Conservation (phyloP, 2,888 invertebrate genomes). For the Megalurothrips usitatus region DNA sequence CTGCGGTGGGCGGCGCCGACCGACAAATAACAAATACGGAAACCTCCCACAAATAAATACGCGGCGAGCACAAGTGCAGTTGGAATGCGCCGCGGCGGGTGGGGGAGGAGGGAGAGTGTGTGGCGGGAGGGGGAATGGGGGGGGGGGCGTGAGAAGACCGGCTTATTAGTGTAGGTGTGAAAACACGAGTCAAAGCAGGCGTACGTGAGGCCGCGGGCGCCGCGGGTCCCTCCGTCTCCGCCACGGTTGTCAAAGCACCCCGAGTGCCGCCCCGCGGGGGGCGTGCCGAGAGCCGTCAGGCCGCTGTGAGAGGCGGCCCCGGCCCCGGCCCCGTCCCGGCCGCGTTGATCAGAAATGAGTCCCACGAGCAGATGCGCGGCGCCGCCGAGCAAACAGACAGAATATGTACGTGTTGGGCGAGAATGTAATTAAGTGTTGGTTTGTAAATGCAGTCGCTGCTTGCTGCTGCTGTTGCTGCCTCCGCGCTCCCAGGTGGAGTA, state of each 20-base stretch:
- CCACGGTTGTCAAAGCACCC: not conserved
- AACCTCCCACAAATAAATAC: constrained; percentile 1
- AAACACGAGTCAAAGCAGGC: not conserved
- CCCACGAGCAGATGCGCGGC: no score
- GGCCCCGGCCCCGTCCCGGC: no score
- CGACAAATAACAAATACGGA: not conserved
- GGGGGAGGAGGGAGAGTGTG: not conserved
- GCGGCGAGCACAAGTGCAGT: not conserved
- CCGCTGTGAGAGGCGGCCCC: no score
- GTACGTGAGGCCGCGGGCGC: not conserved
- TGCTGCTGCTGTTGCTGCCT: no score
- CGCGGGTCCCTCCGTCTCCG: not conserved
- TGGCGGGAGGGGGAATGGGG: not conserved
- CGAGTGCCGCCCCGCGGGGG: not conserved
- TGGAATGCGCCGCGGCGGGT: no score
- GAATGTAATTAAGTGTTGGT: not conserved
- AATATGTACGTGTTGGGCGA: not conserved
- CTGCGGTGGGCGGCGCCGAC: no score
- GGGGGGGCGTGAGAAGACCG: not conserved
- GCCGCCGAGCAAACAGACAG: no score
- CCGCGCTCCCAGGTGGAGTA: no score
- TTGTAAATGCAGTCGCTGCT: no score
- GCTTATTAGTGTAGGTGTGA: constrained; percentile 20
- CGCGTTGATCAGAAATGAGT: no score
- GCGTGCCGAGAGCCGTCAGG: no score